Evolutionary conservation across 2,797 vertebrate genomes (phyloP).

Genomic region (Lepilemur ruficaudatus): DNA sequence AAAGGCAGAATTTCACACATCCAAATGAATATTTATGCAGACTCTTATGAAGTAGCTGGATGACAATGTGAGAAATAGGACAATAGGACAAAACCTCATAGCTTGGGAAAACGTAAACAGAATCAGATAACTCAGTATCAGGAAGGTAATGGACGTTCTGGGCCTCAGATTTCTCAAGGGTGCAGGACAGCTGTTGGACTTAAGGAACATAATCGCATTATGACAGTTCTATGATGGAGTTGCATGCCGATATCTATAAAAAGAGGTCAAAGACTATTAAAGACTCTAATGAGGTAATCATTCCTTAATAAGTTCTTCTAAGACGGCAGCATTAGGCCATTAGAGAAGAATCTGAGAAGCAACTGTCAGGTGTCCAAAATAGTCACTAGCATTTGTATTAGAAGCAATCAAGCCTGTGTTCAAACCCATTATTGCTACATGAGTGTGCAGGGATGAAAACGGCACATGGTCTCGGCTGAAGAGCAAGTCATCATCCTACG

Average conservation of each 20-base stretch:
- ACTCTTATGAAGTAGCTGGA: not conserved
- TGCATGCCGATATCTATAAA: not conserved
- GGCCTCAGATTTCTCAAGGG: not conserved
- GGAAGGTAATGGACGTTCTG: not conserved
- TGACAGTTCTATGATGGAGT: not conserved
- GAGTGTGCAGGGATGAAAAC: not conserved
- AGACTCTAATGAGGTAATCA: conserved; percentile 34
- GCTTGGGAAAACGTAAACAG: not conserved
- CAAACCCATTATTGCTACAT: not conserved
- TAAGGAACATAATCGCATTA: not conserved
- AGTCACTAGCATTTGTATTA: conserved; percentile 40
- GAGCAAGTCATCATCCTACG: not conserved
- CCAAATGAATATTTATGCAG: not conserved
- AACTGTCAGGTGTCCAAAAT: conserved; percentile 64
- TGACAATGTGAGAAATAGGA: not conserved
- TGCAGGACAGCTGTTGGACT: not conserved
- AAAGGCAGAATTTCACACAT: not conserved
- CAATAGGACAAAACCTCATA: not conserved
- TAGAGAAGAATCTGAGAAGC: conserved; percentile 58
- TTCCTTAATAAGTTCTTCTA: conserved; percentile 38
- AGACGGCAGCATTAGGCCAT: conserved; percentile 27
- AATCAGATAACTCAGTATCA: not conserved
- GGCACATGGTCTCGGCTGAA: not conserved
- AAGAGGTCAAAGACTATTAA: conserved; percentile 21
- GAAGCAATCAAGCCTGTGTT: not conserved